Conservation (phyloP, 2,113 vertebrate species). For the Todiramphus chloris region DNA sequence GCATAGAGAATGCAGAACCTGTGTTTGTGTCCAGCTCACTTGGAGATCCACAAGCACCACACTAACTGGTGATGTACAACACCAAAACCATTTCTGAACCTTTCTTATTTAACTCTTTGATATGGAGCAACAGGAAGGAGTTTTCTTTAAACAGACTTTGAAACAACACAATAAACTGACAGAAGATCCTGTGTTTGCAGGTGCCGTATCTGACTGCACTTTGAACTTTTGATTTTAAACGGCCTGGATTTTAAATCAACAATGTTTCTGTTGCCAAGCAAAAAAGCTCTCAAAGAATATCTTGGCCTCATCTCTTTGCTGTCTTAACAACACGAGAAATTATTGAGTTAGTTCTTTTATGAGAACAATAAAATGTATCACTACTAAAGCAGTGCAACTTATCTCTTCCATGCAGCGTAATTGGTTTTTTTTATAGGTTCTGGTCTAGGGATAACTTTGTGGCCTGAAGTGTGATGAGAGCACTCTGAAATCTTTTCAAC, state of each 20-base stretch:
- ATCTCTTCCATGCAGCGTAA: not conserved
- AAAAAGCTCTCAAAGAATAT: not conserved
- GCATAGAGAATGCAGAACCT: not conserved
- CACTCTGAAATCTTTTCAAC: not conserved
- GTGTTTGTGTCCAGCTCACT: accelerated
- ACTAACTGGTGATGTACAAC: not conserved
- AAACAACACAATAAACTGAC: not conserved
- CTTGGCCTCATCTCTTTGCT: not conserved
- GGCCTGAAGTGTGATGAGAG: not conserved
- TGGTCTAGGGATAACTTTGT: not conserved
- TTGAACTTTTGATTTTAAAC: conserved; percentile 27
- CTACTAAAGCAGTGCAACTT: not conserved
- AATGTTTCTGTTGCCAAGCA: not conserved
- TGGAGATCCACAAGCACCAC: not conserved
- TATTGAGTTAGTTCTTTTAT: not conserved
- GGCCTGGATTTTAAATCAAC: not conserved
- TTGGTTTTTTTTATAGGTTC: not conserved
- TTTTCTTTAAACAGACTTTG: not conserved
- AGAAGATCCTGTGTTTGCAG: not conserved
- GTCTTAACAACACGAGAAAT: not conserved
- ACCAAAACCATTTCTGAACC: not conserved
- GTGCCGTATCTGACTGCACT: conserved; percentile 6
- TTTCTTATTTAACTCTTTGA: not conserved
- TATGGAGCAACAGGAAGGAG: not conserved
- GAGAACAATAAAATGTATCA: not conserved